A percentile compares a stretch with the other conserved stretches of the same genome.
phyloP scores from a whole-genome alignment of 2,888 invertebrate genomes.

The Caenorhabditis afra region DNA sequence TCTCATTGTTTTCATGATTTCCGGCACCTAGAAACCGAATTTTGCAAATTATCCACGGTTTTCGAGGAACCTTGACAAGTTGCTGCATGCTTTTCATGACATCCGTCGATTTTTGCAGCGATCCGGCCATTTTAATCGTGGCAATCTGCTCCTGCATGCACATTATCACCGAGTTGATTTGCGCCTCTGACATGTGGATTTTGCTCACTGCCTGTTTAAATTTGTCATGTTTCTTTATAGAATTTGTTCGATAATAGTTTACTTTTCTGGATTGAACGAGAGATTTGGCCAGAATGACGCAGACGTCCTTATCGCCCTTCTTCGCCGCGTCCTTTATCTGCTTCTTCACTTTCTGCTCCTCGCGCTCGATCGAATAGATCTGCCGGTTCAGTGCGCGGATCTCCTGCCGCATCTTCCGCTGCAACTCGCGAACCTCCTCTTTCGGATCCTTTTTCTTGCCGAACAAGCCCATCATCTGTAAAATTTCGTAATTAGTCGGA shows the following conservation, averaged over 20 bases:
- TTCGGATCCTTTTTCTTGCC: slow-evolving; percentile 80
- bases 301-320: slow-evolving; percentile 94
- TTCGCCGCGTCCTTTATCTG: slow-evolving; percentile 95
- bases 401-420: slow-evolving; percentile 87
- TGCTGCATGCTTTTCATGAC: slow-evolving; percentile 99
- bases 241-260: not conserved
- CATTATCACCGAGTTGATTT: slow-evolving; percentile 94
- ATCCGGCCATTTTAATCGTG: slow-evolving; percentile 85
- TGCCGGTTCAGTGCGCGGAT: slow-evolving; percentile 92
- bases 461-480: slow-evolving; percentile 80
- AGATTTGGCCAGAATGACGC: slow-evolving; percentile 83
- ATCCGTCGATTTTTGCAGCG: slow-evolving; percentile 93
- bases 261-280: slow-evolving; percentile 82
- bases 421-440: slow-evolving; percentile 91
- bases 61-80: slow-evolving; percentile 82
- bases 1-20: slow-evolving; percentile 95
- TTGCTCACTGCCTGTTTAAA: slow-evolving; percentile 86
- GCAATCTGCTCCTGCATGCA: slow-evolving; percentile 99
- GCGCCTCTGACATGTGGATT: slow-evolving; percentile 96
- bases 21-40: slow-evolving; percentile 85
- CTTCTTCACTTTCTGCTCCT: slow-evolving; percentile 94
- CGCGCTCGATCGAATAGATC: slow-evolving; percentile 91
- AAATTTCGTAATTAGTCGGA: slow-evolving; percentile 16
- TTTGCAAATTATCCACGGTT: not conserved
- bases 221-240: not conserved